These are phyloP conservation scores for Eclectus roratus DNA, from an alignment of 2,113 vertebrate species.

Conservation along the genomic window DNA sequence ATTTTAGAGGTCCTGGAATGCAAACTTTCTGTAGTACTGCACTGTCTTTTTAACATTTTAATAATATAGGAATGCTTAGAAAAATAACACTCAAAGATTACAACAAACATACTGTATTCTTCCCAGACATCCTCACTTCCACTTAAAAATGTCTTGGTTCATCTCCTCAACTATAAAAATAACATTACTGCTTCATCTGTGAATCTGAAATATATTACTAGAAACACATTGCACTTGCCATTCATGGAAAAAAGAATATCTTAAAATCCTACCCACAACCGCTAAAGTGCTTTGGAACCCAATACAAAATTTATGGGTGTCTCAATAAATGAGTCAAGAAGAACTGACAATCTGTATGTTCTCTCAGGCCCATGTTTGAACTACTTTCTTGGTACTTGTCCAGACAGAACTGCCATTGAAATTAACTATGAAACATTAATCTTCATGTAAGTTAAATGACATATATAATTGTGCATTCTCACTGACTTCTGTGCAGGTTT, in stretches of 20 bases:
- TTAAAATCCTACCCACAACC: background rate
- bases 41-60: background rate
- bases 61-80: background rate
- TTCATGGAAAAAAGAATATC: background rate
- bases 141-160: constrained; percentile 8
- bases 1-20: background rate
- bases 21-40: background rate
- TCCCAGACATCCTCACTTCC: background rate
- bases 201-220: constrained; percentile 20
- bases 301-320: background rate
- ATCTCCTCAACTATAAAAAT: constrained; percentile 15
- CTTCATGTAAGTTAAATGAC: background rate
- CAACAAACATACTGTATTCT: background rate
- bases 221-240: background rate
- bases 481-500: background rate
- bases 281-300: background rate
- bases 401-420: background rate
- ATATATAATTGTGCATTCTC: background rate
- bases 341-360: background rate
- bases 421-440: background rate
- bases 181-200: background rate
- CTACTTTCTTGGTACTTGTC: background rate
- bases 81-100: constrained; percentile 18
- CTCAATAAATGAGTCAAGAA: constrained; percentile 20
- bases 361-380: background rate